Evolutionary conservation across 2,888 invertebrate genomes (phyloP), one percentile per base, ranked within the genome.

Genomic region (Drosophila kuntzei): DNA sequence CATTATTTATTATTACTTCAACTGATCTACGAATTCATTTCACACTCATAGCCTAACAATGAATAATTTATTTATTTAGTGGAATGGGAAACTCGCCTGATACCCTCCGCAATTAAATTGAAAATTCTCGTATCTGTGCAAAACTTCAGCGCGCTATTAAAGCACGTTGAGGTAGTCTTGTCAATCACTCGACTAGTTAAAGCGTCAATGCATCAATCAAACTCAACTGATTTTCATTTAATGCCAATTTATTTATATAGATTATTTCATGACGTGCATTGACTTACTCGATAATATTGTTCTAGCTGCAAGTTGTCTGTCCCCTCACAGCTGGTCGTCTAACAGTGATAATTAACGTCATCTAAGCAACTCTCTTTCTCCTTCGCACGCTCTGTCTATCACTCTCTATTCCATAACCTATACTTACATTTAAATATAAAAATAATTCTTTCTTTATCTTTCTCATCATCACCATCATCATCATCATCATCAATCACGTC

Each of bases 401-500:
- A 36, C n/a, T 47, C 2, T 16, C 36, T 44, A 20, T 14, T n/a
- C 6, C 25, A n/a, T 11, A 18, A 20, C 4, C 9, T 14, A 5
- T 2, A 8, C 14, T 14, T 34, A 14, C 14, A 41, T 41, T 20
- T 41, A 41, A 54, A 54, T 41, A 29, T 32, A 47, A 0, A 32
- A 47, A n/a, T 18, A 29, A 25, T 8, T 37, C 37, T 29, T 11
- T 29, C 41, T 22, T 25, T 70, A 41, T 34, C 51, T 43, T 65
- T 61, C 51, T 67, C 79, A 84, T 86, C 87, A 88, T 77, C 88
- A 87, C 83, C 78, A 81, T 34, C 51, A 46, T 65, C 63, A 53
- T 67, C 79, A 84, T 86, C 87, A 88, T 77, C 88, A 87, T 86
- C 78, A 81, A 85, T 82, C 72, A 72, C 69, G 34, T 50, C 44